These are phyloP conservation scores for Pangasianodon hypophthalmus DNA, from an alignment of 2,113 vertebrate genomes.

Conservation along the genomic window DNA sequence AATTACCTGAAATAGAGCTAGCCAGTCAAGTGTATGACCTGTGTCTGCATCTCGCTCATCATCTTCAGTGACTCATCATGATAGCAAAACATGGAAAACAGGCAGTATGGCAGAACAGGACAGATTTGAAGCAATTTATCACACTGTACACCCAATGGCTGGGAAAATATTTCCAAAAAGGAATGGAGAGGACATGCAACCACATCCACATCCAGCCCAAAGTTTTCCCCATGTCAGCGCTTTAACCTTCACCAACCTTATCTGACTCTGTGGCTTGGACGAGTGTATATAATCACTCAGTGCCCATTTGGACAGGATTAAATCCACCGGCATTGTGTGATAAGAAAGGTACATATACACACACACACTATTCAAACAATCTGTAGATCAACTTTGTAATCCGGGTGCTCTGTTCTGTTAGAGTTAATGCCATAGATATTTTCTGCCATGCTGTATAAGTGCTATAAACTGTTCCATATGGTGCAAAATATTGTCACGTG, in stretches of 20 bases:
- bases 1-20: conserved; percentile 52
- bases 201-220: conserved; percentile 61
- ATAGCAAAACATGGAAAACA: conserved; percentile 26
- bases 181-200: conserved; percentile 28
- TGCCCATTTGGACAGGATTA: conserved; percentile 34
- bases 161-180: conserved; percentile 29
- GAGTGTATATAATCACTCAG: conserved; percentile 42
- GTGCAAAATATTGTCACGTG: not conserved
- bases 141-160: conserved; percentile 20
- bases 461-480: not conserved
- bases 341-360: conserved; percentile 33
- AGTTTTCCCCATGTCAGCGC: conserved; percentile 62
- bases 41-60: not conserved
- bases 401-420: not conserved
- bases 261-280: conserved; percentile 69
- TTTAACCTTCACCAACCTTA: conserved; percentile 67
- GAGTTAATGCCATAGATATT: not conserved
- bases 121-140: conserved; percentile 30
- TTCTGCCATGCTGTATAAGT: not conserved
- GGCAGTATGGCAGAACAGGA: not conserved
- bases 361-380: conserved; percentile 30
- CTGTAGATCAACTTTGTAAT: conserved; percentile 12
- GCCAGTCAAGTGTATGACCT: conserved; percentile 47
- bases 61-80: conserved; percentile 17
- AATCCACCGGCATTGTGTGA: conserved; percentile 17